Percentiles rank a stretch among this genome's conserved stretches.
These are phyloP conservation scores for Sebastes taczanowskii DNA, from an alignment of 2,797 vertebrate species.

Conservation along the genomic window DNA sequence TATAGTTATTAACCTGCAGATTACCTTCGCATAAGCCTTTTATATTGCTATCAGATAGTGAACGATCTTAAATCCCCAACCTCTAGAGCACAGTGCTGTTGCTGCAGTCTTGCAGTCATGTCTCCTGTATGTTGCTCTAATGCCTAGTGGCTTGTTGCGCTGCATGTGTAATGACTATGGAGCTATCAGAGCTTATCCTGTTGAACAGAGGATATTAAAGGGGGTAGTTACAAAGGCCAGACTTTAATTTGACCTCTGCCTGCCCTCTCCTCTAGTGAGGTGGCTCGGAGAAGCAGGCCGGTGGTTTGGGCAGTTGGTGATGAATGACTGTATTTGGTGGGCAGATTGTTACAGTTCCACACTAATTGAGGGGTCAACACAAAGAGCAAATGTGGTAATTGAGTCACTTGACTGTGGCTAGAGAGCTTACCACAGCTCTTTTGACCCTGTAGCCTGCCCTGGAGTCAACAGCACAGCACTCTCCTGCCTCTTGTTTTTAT, in stretches of 20 bases:
- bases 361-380: constrained; percentile 95
- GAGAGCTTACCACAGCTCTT: constrained; percentile 86
- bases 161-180: constrained; percentile 67
- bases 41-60: not conserved
- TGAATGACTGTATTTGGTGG: constrained; percentile 95
- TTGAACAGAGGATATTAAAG: constrained; percentile 83
- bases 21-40: constrained; percentile 5
- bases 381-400: constrained; percentile 93
- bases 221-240: constrained; percentile 87
- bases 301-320: constrained; percentile 92
- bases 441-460: constrained; percentile 78
- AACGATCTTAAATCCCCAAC: constrained; percentile 19
- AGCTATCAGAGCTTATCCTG: constrained; percentile 71
- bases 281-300: constrained; percentile 85
- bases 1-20: constrained; percentile 50
- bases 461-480: constrained; percentile 64
- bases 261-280: constrained; percentile 84
- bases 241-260: constrained; percentile 91
- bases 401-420: constrained; percentile 90
- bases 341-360: constrained; percentile 95
- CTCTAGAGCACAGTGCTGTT: constrained; percentile 3
- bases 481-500: constrained; percentile 21
- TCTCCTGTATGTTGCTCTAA: constrained; percentile 36
- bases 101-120: not conserved
- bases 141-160: constrained; percentile 55